A percentile compares a stretch with the other conserved stretches of the same genome.
Conservation (phyloP, 2,888 invertebrate genomes). For the Apoderus coryli region DNA sequence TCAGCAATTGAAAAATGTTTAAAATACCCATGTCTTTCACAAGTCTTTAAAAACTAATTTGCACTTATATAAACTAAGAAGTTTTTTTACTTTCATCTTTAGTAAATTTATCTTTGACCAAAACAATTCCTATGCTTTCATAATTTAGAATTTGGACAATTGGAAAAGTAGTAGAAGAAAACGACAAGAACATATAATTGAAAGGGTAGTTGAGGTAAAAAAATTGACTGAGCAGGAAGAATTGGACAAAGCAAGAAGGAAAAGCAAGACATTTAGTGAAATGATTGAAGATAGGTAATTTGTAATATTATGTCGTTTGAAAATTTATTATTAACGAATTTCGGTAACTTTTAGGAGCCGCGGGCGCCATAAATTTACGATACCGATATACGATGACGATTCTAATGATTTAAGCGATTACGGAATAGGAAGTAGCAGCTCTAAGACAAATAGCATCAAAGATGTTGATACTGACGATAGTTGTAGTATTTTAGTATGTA, state of each 20-base stretch:
- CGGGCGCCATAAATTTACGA: constrained; percentile 43
- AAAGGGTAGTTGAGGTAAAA: constrained; percentile 78
- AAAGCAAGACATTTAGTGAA: constrained; percentile 87
- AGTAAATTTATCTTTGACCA: too few relatives aligned
- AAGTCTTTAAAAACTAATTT: too few relatives aligned
- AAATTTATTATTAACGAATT: constrained; percentile 1
- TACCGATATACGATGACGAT: constrained; percentile 66
- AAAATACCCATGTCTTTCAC: too few relatives aligned
- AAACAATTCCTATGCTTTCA: too few relatives aligned
- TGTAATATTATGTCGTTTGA: constrained; percentile 2
- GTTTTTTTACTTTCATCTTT: too few relatives aligned
- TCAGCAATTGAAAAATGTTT: too few relatives aligned
- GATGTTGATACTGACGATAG: constrained; percentile 30
- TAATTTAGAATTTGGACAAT: constrained; percentile 70
- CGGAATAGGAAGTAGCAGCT: constrained; percentile 41
- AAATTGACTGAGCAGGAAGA: constrained; percentile 59
- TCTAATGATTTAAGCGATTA: constrained; percentile 73
- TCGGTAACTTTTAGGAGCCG: constrained; percentile 30
- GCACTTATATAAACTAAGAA: too few relatives aligned
- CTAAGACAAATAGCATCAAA: constrained; percentile 28
- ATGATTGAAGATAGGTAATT: constrained; percentile 77
- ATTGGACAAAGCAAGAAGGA: constrained; percentile 49
- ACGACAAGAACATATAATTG: constrained; percentile 81
- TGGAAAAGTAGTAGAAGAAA: constrained; percentile 90
- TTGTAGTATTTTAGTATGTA: constrained; percentile 27